Conservation (phyloP, 1,140 invertebrate species). For the Hesperophylax magnus region DNA sequence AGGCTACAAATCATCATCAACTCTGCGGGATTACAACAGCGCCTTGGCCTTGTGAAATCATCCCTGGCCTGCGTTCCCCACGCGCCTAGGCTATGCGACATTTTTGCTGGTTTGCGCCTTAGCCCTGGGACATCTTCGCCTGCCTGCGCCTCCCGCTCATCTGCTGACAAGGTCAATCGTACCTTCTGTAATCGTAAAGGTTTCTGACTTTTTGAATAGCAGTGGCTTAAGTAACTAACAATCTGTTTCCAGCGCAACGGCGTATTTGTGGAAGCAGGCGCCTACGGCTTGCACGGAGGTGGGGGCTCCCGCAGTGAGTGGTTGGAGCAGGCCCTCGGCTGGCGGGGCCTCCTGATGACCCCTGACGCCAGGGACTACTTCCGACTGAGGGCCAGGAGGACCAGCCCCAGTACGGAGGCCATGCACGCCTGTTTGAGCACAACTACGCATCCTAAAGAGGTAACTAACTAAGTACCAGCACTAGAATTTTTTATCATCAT, state of each 20-base stretch:
- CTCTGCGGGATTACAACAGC: too few relatives aligned
- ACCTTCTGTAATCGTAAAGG: too few relatives aligned
- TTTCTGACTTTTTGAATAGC: neutral
- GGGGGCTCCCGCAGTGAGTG: conserved; percentile 75
- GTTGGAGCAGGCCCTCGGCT: conserved; percentile 79
- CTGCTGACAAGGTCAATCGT: too few relatives aligned
- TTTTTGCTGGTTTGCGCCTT: too few relatives aligned
- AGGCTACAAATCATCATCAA: too few relatives aligned
- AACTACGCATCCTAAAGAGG: conserved; percentile 81
- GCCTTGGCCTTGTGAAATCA: too few relatives aligned
- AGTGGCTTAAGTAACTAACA: neutral
- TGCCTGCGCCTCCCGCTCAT: too few relatives aligned
- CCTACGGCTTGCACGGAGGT: conserved; percentile 63
- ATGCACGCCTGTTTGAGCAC: conserved; percentile 83
- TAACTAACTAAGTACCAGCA: too few relatives aligned
- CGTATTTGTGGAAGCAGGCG: conserved; percentile 76
- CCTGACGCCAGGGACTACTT: conserved; percentile 81
- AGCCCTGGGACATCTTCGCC: too few relatives aligned
- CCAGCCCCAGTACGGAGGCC: conserved; percentile 72
- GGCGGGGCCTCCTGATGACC: conserved; percentile 82
- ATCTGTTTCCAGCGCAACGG: conserved; percentile 64
- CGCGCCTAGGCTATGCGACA: too few relatives aligned
- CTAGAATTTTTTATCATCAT: too few relatives aligned
- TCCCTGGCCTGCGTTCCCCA: too few relatives aligned
- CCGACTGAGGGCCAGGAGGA: conserved; percentile 71